phyloP scores from a whole-genome alignment of 2,888 invertebrate genomes.

The Cerceris ruficornis region DNA sequence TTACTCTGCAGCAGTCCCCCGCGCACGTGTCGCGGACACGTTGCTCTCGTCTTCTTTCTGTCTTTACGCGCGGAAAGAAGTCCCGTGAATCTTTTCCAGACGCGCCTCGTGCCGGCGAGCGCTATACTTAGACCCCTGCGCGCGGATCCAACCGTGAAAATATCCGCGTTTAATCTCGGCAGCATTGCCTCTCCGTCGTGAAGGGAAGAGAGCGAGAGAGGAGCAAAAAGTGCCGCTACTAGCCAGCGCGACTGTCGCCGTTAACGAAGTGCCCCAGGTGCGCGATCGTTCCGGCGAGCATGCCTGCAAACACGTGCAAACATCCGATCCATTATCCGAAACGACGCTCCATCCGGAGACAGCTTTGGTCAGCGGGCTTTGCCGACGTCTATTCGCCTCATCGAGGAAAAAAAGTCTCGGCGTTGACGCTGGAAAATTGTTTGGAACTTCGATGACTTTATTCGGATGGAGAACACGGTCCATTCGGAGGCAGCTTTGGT shows the following conservation, averaged over 20 bases:
- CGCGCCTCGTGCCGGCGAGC: slow-evolving; percentile 21
- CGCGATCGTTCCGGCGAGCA: slow-evolving; percentile 7
- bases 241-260: slow-evolving; percentile 17
- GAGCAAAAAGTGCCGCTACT: slow-evolving; percentile 35
- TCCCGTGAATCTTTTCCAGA: slow-evolving; percentile 51
- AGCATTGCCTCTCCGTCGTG: slow-evolving; percentile 19
- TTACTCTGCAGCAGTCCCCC: slow-evolving; percentile 4
- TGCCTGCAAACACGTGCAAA: slow-evolving; percentile 5
- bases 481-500: not conserved
- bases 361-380: not conserved
- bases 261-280: slow-evolving; percentile 52
- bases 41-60: slow-evolving; percentile 25
- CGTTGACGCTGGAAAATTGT: not conserved
- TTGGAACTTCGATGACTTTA: not conserved
- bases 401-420: slow-evolving; percentile 2
- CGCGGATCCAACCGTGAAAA: slow-evolving; percentile 35
- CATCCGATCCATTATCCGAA: slow-evolving; percentile 15
- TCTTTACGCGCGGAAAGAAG: slow-evolving; percentile 44
- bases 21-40: slow-evolving; percentile 33
- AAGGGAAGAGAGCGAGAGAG: slow-evolving; percentile 12
- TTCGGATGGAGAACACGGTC: too few species aligned
- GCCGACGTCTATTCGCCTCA: slow-evolving; percentile 19
- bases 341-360: not conserved
- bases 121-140: slow-evolving; percentile 42
- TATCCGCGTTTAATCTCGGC: slow-evolving; percentile 49